These are phyloP conservation scores for Theristus sp. DNA, from an alignment of 2,888 invertebrate species.

Conservation along the genomic window DNA sequence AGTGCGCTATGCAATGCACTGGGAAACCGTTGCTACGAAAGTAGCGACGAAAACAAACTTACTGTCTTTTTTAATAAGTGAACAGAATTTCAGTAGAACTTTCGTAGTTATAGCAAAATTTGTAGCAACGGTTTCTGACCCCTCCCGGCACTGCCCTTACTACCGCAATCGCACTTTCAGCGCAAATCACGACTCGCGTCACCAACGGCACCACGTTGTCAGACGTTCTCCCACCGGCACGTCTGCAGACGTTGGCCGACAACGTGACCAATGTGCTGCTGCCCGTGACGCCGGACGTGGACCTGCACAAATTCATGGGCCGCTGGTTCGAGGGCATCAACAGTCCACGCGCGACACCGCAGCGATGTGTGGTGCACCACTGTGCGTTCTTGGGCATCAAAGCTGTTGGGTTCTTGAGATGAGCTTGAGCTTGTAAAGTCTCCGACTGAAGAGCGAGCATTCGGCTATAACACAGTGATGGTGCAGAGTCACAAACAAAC, in stretches of 20 bases:
- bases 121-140: background rate
- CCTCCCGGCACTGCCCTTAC: background rate
- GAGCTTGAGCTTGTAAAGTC: too few species aligned
- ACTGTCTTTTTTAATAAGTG: too few species aligned
- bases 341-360: constrained; percentile 21
- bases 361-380: constrained; percentile 28
- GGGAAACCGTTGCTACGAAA: too few species aligned
- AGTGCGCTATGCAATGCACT: too few species aligned
- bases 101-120: background rate
- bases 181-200: constrained; percentile 25
- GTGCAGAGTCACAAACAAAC: too few species aligned
- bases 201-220: constrained; percentile 28
- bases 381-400: too few species aligned
- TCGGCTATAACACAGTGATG: too few species aligned
- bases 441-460: too few species aligned
- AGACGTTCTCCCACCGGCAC: constrained; percentile 27
- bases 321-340: constrained; percentile 28
- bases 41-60: too few species aligned
- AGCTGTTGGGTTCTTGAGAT: too few species aligned
- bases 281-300: constrained; percentile 25
- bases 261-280: constrained; percentile 28
- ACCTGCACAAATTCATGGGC: constrained; percentile 28
- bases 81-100: too few species aligned
- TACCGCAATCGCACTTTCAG: constrained; percentile 8
- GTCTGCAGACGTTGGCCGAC: constrained; percentile 27